phyloP scores from a whole-genome alignment of 2,888 invertebrate genomes.

The Allophyes oxyacanthae region DNA sequence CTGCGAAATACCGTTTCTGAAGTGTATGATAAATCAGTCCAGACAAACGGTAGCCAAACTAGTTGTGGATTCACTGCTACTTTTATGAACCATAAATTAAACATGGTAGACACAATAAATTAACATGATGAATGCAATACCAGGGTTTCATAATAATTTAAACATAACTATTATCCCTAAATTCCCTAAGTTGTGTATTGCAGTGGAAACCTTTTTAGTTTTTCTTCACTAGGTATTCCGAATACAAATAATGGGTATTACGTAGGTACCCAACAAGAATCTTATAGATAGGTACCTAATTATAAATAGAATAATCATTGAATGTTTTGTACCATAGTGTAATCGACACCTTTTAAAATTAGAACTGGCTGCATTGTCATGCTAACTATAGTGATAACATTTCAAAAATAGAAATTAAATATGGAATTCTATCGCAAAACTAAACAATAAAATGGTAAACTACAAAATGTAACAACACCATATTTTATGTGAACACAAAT shows the following conservation, averaged over 20 bases:
- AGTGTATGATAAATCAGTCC: constrained; percentile 38
- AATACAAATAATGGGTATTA: too few relatives aligned
- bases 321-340: constrained; percentile 4
- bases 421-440: background rate
- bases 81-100: constrained; percentile 38
- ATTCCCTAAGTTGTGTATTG: background rate
- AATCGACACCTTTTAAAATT: constrained; percentile 29
- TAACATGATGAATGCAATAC: constrained; percentile 24
- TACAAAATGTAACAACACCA: constrained; percentile 11
- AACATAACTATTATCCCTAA: too few relatives aligned
- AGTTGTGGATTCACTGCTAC: constrained; percentile 41
- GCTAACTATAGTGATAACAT: constrained; percentile 10
- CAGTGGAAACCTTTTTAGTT: background rate
- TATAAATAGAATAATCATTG: background rate
- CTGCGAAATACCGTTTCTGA: constrained; percentile 20
- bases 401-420: constrained; percentile 14
- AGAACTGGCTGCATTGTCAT: constrained; percentile 16
- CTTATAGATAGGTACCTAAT: too few relatives aligned
- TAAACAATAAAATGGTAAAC: constrained; percentile 1
- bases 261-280: too few relatives aligned
- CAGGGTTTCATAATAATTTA: constrained; percentile 11
- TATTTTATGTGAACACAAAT: constrained; percentile 22
- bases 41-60: constrained; percentile 46
- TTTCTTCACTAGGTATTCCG: too few relatives aligned
- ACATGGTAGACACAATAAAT: constrained; percentile 42